Evolutionary conservation across 2,888 invertebrate species (phyloP).

Genomic region (Nephrotoma guestfalica): DNA sequence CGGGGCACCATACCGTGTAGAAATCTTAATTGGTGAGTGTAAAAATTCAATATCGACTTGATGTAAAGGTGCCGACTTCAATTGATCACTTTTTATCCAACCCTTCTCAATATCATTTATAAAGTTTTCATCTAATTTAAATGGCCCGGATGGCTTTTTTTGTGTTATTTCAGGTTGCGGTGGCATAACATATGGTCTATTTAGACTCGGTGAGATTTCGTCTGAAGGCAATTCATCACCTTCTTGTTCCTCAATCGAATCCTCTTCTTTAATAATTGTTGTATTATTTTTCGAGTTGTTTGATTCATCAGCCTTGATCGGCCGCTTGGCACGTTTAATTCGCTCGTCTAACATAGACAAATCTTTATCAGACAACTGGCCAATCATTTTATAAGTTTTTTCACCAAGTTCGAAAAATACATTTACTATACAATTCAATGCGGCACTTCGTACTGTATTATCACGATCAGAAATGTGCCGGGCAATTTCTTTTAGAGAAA

Average conservation of each 20-base stretch:
- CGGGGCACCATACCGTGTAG: slow-evolving; percentile 34
- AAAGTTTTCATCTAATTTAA: slow-evolving; percentile 59
- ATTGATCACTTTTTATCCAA: slow-evolving; percentile 30
- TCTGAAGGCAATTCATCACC: slow-evolving; percentile 27
- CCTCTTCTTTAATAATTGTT: slow-evolving; percentile 22
- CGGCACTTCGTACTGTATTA: slow-evolving; percentile 89
- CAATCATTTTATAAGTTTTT: slow-evolving; percentile 74
- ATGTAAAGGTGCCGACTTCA: slow-evolving; percentile 27
- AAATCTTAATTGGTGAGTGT: slow-evolving; percentile 36
- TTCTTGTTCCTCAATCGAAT: slow-evolving; percentile 30
- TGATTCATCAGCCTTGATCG: slow-evolving; percentile 38
- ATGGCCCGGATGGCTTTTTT: slow-evolving; percentile 51
- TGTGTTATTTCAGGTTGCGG: slow-evolving; percentile 28
- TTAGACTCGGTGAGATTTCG: slow-evolving; percentile 20
- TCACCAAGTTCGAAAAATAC: slow-evolving; percentile 88
- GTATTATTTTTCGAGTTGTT: slow-evolving; percentile 17
- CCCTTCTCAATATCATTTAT: slow-evolving; percentile 50
- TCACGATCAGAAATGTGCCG: slow-evolving; percentile 92
- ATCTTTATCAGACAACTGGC: slow-evolving; percentile 90
- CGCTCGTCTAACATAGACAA: slow-evolving; percentile 87
- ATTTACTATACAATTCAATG: slow-evolving; percentile 83
- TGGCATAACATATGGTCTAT: slow-evolving; percentile 10
- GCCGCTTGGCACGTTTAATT: slow-evolving; percentile 76
- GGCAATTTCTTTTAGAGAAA: slow-evolving; percentile 71
- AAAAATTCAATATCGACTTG: slow-evolving; percentile 26